Evolutionary conservation across 1,140 invertebrate genomes (phyloP), one percentile per base, ranked within the genome.

Genomic region (Penaeus indicus): DNA sequence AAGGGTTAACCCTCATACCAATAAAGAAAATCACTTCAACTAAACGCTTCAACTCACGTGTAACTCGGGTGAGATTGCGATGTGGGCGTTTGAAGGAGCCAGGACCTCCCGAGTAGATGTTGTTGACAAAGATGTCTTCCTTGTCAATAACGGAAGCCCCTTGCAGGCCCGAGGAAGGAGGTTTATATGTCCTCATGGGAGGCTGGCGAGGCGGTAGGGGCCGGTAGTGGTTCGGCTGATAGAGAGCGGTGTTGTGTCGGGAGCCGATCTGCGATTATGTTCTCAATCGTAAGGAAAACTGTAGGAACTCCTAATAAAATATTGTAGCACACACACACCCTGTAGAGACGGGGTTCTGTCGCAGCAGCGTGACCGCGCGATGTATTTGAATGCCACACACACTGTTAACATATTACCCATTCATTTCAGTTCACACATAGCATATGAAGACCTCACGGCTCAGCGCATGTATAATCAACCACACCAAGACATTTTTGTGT

Each of bases 61-160:
- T 96, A 72, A 97, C 96, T 93, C 96, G 93, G 11, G 96, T 98
- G 90, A 95, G 96, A 92, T 97, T 98, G 89, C 95, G 96, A 60
- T 93, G 62, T 87, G 94, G 80, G 95, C 92, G 90, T 96, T 96
- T 91, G 96, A 96, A 13, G 96, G 93, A 92, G 97, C 96, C 96
- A 96, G 97, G 18, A 95, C 94, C 77, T 96, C 95, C 25, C 96
- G 90, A 7, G 92, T 77, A 67, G 90, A 69, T 69, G 67, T 69
- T 69, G 67, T 69, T 69, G 67, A 7, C 27, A 27, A n/a, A 69
- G 67, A 54, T 25, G 85, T 80, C 22, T 47, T 19, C 21, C 61
- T 32, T 54, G 64, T 75, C 25, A 61, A 63, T 80, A 77, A 64
- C 13, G 85, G 78, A n/a, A 67, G 78, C 21, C 60, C 72, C 25